Conservation (phyloP, 2,797 vertebrate species). For the Mareca strepera region DNA sequence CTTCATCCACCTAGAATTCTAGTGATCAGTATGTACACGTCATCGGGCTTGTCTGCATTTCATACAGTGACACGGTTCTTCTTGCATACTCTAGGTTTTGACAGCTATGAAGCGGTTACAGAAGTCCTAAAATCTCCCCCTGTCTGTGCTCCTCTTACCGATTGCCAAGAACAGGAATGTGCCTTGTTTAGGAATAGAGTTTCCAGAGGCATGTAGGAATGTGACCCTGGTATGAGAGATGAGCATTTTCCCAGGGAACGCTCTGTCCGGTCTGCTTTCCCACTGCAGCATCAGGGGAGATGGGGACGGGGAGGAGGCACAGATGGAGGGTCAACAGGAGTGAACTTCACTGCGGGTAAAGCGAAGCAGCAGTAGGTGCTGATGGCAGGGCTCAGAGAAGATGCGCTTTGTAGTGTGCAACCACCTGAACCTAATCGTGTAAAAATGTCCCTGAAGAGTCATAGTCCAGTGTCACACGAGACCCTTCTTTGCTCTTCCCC, state of each 20-base stretch:
- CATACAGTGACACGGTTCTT: not conserved
- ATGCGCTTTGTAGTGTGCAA: not conserved
- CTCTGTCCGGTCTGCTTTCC: slow-evolving; percentile 3
- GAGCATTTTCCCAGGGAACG: slow-evolving; percentile 28
- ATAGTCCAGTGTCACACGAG: not conserved
- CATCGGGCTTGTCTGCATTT: not conserved
- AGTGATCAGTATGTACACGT: not conserved
- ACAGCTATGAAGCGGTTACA: not conserved
- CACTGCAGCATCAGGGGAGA: not conserved
- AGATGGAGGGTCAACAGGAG: not conserved
- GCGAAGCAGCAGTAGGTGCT: rapidly evolving
- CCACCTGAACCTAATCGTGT: not conserved
- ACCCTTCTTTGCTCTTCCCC: not conserved
- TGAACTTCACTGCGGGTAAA: not conserved
- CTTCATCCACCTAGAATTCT: not conserved
- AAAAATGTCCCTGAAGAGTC: not conserved
- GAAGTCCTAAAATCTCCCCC: not conserved
- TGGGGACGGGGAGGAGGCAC: not conserved
- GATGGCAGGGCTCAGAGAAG: not conserved
- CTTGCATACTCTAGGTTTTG: not conserved
- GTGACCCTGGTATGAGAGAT: slow-evolving; percentile 52
- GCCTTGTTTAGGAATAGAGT: slow-evolving; percentile 54
- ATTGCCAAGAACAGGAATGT: slow-evolving; percentile 17
- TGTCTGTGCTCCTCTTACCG: not conserved
- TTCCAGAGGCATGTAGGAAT: slow-evolving; percentile 46